Conservation (phyloP, 2,113 vertebrate species). For the Pipa parva region DNA sequence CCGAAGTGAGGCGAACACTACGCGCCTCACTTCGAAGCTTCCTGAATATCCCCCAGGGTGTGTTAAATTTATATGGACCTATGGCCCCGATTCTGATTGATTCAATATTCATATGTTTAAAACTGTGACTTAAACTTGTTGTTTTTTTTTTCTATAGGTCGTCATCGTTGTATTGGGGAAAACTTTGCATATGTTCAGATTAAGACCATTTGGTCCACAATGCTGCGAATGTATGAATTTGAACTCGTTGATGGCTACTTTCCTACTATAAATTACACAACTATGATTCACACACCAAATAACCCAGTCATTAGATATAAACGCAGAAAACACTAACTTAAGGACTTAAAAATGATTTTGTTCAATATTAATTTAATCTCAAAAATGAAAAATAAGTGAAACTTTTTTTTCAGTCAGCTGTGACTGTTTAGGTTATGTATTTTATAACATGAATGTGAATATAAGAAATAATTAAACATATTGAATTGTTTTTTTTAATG, state of each 20-base stretch:
- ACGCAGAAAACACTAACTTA: slow-evolving; percentile 58
- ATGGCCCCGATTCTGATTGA: too few relatives aligned
- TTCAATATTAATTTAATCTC: too few relatives aligned
- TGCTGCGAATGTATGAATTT: slow-evolving; percentile 87
- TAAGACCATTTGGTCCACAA: slow-evolving; percentile 94
- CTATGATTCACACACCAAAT: slow-evolving; percentile 94
- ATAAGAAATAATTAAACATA: neutral
- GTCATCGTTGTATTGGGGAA: slow-evolving; percentile 96
- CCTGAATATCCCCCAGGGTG: too few relatives aligned
- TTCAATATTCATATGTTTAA: too few relatives aligned
- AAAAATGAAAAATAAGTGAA: too few relatives aligned
- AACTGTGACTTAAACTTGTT: neutral
- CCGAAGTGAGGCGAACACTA: too few relatives aligned
- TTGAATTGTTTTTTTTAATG: neutral
- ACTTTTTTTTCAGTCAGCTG: too few relatives aligned
- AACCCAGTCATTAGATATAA: slow-evolving; percentile 88
- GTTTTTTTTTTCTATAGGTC: slow-evolving; percentile 64
- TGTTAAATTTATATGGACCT: too few relatives aligned
- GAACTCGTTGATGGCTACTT: slow-evolving; percentile 87
- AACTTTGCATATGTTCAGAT: slow-evolving; percentile 97
- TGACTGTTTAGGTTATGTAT: slow-evolving; percentile 23
- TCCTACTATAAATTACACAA: slow-evolving; percentile 90
- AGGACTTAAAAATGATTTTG: neutral
- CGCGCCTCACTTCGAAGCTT: too few relatives aligned
- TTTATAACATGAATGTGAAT: slow-evolving; percentile 23